Evolutionary conservation across 1,140 invertebrate species (phyloP).

Genomic region (Sinella curviseta): DNA sequence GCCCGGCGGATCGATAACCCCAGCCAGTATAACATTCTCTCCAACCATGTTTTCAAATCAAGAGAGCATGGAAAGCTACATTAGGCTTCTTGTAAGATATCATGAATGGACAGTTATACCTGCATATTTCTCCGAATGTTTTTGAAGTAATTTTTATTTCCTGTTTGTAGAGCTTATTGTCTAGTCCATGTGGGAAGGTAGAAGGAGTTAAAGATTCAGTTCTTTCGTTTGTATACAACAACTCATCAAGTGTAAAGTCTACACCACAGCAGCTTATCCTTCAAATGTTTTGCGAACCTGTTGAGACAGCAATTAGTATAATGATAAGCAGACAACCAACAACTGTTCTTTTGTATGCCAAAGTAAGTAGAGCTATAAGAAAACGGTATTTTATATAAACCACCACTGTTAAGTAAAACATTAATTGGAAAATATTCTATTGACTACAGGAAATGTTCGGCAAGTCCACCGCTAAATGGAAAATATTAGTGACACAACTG

Average conservation of each 20-base stretch:
- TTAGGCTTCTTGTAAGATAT: slow-evolving; percentile 7
- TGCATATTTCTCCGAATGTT: not conserved
- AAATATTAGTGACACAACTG: slow-evolving; percentile 38
- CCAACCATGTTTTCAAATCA: not conserved
- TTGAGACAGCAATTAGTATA: slow-evolving; percentile 32
- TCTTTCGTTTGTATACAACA: slow-evolving; percentile 21
- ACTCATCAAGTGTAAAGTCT: slow-evolving; percentile 14
- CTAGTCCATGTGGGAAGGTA: slow-evolving; percentile 32
- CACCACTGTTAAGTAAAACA: no score
- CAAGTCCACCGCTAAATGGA: slow-evolving; percentile 38
- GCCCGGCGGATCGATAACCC: slow-evolving; percentile 1
- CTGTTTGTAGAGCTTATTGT: slow-evolving; percentile 40
- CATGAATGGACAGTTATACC: not conserved
- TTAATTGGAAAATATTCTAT: no score
- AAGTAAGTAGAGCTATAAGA: slow-evolving; percentile 35
- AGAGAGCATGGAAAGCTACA: slow-evolving; percentile 21
- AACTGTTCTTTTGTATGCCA: slow-evolving; percentile 41
- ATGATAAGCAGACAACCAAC: slow-evolving; percentile 38
- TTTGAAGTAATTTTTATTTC: not conserved
- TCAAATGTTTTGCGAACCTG: slow-evolving; percentile 35
- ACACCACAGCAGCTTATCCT: slow-evolving; percentile 29
- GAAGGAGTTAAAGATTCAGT: slow-evolving; percentile 38
- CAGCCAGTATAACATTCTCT: not conserved
- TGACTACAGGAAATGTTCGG: slow-evolving; percentile 46
- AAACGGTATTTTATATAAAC: no score